Percentiles rank a stretch among this genome's conserved stretches.
These are phyloP conservation scores for Desmophyllum pertusum DNA, from an alignment of 92 coral and sea anemone species.

Conservation along the genomic window DNA sequence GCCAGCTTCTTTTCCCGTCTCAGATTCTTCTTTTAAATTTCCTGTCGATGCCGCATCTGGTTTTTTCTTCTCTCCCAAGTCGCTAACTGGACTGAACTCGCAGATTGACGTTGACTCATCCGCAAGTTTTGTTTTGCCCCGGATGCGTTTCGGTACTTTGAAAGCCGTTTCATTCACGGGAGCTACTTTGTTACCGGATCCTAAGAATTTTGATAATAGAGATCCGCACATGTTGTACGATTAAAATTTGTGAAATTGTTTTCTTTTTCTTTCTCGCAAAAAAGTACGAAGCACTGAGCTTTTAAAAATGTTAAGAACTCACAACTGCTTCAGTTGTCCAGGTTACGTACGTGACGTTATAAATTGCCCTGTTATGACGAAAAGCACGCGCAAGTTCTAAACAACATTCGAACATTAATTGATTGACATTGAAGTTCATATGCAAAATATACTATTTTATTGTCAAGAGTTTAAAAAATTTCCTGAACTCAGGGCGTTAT, in stretches of 20 bases:
- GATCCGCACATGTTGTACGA: constrained; percentile 35
- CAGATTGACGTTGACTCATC: background rate
- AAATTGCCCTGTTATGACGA: background rate
- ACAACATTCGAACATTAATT: background rate
- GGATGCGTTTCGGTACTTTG: background rate
- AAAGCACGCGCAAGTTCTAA: background rate
- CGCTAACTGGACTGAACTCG: background rate
- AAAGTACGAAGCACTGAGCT: background rate
- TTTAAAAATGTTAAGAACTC: background rate
- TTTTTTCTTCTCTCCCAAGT: background rate
- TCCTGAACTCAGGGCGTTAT: background rate
- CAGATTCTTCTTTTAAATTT: background rate
- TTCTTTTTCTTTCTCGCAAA: background rate
- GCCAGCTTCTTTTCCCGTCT: background rate
- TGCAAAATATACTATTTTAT: background rate
- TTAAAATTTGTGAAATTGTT: background rate
- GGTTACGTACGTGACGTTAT: background rate
- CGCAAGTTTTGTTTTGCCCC: background rate
- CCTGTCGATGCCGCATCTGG: background rate
- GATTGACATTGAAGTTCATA: background rate
- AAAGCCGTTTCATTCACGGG: background rate
- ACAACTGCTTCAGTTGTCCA: constrained; percentile 10
- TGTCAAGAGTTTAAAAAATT: background rate
- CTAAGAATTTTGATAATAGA: constrained; percentile 19
- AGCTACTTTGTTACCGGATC: background rate